These are phyloP conservation scores for Drosophila kanekoi DNA, from an alignment of 2,888 invertebrate species.

Conservation along the genomic window DNA sequence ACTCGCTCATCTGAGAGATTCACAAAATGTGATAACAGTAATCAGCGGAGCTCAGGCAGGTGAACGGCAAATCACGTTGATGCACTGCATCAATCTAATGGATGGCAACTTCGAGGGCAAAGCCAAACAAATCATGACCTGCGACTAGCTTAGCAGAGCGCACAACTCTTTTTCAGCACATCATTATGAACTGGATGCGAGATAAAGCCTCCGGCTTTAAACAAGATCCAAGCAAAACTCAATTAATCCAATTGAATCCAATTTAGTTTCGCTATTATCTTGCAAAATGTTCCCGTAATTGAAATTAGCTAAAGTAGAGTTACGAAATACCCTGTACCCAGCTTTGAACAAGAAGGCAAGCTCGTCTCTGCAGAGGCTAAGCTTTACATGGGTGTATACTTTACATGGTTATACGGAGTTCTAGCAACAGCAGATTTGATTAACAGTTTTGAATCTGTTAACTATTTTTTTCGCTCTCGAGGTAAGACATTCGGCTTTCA, in stretches of 20 bases:
- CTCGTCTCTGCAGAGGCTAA: no score
- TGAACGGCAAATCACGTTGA: conserved; percentile 13
- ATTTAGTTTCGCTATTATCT: conserved; percentile 46
- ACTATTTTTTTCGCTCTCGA: background rate
- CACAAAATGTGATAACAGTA: conserved; percentile 40
- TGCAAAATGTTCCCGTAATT: background rate
- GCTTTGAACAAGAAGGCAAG: no score
- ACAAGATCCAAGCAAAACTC: conserved; percentile 10
- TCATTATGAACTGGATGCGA: no score
- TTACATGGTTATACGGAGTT: background rate
- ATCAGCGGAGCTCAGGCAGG: conserved; percentile 23
- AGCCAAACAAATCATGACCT: conserved; percentile 1
- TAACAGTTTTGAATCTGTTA: background rate
- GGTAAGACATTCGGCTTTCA: background rate
- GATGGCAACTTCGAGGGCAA: background rate
- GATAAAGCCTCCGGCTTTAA: background rate
- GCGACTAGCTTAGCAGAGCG: background rate
- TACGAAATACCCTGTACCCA: background rate
- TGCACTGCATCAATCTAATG: conserved; percentile 17
- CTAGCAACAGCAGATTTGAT: background rate
- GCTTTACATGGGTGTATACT: no score
- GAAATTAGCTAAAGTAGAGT: background rate
- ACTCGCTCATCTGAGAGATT: conserved; percentile 42
- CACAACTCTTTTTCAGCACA: no score
- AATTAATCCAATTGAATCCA: conserved; percentile 69